Percentiles rank a stretch among this genome's conserved stretches.
These are phyloP conservation scores for Caenorhabditis angaria DNA, from an alignment of 2,888 invertebrate species.

Conservation along the genomic window DNA sequence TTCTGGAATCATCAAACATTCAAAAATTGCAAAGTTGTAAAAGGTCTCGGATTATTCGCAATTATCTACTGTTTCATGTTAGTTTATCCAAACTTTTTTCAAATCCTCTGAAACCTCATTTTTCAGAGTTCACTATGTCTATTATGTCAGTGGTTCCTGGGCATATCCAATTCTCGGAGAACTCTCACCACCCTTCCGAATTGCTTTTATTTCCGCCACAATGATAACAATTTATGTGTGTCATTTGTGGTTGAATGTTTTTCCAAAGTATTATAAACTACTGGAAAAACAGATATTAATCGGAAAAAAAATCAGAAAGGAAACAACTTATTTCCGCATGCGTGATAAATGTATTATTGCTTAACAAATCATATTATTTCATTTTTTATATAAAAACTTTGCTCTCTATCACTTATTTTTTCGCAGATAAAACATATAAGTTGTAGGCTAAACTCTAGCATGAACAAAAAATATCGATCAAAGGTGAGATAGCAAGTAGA, in stretches of 20 bases:
- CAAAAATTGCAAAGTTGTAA: conserved; percentile 28
- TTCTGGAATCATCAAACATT: conserved; percentile 55
- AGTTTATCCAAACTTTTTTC: conserved; percentile 24
- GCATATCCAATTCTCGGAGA: conserved; percentile 70
- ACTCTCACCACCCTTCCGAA: conserved; percentile 50
- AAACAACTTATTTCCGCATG: no score
- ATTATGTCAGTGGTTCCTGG: conserved; percentile 62
- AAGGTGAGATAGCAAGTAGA: no score
- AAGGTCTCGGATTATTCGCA: conserved; percentile 46
- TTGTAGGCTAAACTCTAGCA: no score
- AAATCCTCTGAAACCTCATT: neutral
- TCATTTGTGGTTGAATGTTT: conserved; percentile 48
- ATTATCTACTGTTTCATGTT: conserved; percentile 60
- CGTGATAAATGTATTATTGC: no score
- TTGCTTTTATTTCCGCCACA: conserved; percentile 56
- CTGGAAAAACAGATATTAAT: no score
- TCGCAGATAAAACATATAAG: no score
- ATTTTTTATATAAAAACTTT: no score
- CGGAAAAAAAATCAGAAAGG: no score
- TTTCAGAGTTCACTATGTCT: conserved; percentile 64
- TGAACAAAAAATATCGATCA: no score
- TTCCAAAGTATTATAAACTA: no score
- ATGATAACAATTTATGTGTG: conserved; percentile 48
- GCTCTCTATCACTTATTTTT: no score
- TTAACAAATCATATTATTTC: no score